Percentiles rank a stretch among this genome's conserved stretches.
Conservation (phyloP, 1,140 invertebrate genomes). For the Atta texana region DNA sequence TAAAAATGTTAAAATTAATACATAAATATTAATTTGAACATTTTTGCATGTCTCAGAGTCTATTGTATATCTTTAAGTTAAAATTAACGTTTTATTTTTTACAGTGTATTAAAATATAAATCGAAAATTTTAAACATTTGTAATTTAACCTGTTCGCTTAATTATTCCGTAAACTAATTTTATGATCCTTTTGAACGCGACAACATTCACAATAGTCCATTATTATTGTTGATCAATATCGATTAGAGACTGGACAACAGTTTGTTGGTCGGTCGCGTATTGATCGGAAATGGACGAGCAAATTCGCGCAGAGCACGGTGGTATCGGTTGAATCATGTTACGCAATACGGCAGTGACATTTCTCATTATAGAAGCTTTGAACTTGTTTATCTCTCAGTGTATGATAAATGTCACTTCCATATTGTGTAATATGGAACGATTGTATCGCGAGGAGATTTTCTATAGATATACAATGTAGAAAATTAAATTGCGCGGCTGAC, state of each 20-base stretch:
- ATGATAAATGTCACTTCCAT: constrained; percentile 48
- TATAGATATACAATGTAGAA: neutral
- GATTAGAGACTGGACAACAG: constrained; percentile 22
- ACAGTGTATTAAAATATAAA: neutral
- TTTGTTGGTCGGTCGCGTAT: constrained; percentile 38
- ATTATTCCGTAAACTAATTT: constrained; percentile 25
- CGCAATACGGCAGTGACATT: constrained; percentile 52
- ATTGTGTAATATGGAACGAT: constrained; percentile 4
- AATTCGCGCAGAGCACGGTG: constrained; percentile 8
- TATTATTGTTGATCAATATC: constrained; percentile 40
- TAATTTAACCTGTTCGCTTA: neutral
- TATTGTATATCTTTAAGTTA: no score
- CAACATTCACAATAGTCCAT: neutral
- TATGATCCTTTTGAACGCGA: neutral
- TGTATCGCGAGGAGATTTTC: constrained; percentile 13
- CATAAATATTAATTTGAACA: no score
- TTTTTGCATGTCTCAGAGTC: no score
- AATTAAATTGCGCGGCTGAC: constrained; percentile 18
- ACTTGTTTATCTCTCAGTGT: constrained; percentile 41
- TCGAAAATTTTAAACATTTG: neutral
- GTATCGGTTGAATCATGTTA: constrained; percentile 48
- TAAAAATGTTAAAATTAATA: no score
- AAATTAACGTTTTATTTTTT: no score
- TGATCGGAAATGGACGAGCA: constrained; percentile 41
- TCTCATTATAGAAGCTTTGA: constrained; percentile 58